Evolutionary conservation across 1,140 invertebrate genomes (phyloP).

Genomic region (Tribolium madens): DNA sequence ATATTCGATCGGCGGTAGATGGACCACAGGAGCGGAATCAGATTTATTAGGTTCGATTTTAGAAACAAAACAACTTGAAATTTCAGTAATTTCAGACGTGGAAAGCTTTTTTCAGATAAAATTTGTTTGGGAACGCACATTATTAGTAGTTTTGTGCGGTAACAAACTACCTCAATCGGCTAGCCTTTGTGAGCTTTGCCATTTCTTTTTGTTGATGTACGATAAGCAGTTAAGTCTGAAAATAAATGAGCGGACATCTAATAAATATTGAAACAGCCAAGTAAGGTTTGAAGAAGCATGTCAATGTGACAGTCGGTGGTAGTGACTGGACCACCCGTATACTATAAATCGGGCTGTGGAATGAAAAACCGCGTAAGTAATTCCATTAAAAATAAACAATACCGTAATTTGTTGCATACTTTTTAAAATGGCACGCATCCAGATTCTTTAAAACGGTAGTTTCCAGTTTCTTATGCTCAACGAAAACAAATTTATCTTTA

Average conservation of each 20-base stretch:
- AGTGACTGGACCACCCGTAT: constrained; percentile 52
- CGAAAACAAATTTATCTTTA: background rate
- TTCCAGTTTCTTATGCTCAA: background rate
- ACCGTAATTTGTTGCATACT: constrained; percentile 29
- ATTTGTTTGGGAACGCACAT: constrained; percentile 37
- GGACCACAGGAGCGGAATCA: constrained; percentile 37
- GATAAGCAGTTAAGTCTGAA: constrained; percentile 50
- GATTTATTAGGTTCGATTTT: background rate
- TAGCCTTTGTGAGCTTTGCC: constrained; percentile 47
- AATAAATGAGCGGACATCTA: constrained; percentile 55
- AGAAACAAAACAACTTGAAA: background rate
- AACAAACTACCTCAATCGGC: constrained; percentile 52
- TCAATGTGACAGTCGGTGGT: constrained; percentile 51
- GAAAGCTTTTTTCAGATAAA: background rate
- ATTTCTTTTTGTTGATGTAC: constrained; percentile 50
- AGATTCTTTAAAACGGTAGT: constrained; percentile 17
- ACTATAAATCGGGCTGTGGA: constrained; percentile 23
- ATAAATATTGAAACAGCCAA: constrained; percentile 56
- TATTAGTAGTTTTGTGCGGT: constrained; percentile 54
- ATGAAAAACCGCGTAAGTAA: constrained; percentile 47
- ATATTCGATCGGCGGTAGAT: constrained; percentile 44
- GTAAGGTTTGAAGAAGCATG: constrained; percentile 57
- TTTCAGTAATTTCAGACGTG: background rate
- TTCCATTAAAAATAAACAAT: constrained; percentile 40
- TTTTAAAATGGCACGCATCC: constrained; percentile 7